Base-by-base conservation (phyloP, 1,140 invertebrate species). In the Pinna nobilis region DNA sequence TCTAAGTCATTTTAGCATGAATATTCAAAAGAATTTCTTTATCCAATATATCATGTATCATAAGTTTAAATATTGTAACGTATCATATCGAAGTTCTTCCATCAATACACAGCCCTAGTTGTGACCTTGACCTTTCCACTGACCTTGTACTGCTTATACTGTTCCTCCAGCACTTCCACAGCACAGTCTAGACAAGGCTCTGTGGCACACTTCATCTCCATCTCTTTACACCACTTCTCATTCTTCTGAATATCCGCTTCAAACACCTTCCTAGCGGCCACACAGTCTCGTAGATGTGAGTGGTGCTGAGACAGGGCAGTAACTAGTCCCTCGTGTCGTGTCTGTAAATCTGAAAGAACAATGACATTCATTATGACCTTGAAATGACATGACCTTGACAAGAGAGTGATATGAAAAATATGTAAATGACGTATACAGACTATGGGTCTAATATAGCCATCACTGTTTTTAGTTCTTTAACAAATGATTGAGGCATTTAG, bases 251-350 rank as follows among this genome's bases (percentile, higher is more conserved):
- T 75, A 51, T 86, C 83, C 20, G 76, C 92, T 64, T 93, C 86
- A 65, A 83, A 79, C 49, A 82, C 67, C 57, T 79, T 84, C 2
- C 81, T 75, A 18, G 76, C 67, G 2, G 67, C 91, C 18, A 93
- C 92, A 79, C 94, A 93, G 61, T 92, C 92, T 85, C 93, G 93
- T 11, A 95, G 87, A 28, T 91, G 91, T 23, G 93, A 92, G 73
- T 94, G 68, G 11, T 76, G 70, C 35, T 68, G 57, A 37, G 78
- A 73, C 23, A 84, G 55, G n/a, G 71, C 70, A 20, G 61, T 41
- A 25, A 80, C 66, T 28, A 88, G 72, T 3, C 50, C 41, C 77
- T 76, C 37, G 85, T 86, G 78, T 33, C 81, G 74, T 13, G 61
- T 67, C 1, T 80, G 59, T 18, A 86, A 50, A 64, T 85, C 86